A percentile compares a stretch with the other conserved stretches of the same genome.
These are phyloP conservation scores for Sinella curviseta DNA, from an alignment of 1,140 invertebrate species.

Conservation along the genomic window DNA sequence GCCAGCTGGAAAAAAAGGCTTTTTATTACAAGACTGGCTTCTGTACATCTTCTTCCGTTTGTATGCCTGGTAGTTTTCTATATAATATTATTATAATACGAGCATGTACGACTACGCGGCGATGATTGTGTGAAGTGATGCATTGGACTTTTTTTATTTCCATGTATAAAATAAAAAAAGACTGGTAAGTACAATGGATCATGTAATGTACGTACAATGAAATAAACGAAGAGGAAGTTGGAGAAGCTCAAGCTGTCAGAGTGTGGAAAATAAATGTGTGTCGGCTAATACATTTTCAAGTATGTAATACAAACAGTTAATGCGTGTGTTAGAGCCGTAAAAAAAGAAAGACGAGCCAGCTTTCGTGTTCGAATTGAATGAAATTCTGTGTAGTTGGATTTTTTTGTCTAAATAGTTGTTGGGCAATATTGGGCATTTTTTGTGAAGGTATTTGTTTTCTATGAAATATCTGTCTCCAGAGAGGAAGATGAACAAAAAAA, in stretches of 20 bases:
- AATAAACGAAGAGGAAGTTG: constrained; percentile 21
- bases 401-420: too few species aligned
- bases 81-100: too few species aligned
- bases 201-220: constrained; percentile 1
- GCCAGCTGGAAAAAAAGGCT: constrained; percentile 5
- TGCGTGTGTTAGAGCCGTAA: constrained; percentile 14
- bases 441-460: too few species aligned
- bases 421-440: too few species aligned
- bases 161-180: too few species aligned
- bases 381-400: too few species aligned
- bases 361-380: background rate
- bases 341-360: background rate
- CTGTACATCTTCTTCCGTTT: constrained; percentile 1
- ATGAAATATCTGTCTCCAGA: constrained; percentile 13
- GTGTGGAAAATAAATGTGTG: constrained; percentile 14
- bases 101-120: too few species aligned
- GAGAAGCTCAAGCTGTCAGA: constrained; percentile 22
- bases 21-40: background rate
- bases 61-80: background rate
- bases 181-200: too few species aligned
- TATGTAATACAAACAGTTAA: constrained; percentile 13
- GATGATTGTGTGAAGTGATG: too few species aligned
- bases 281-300: background rate
- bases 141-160: too few species aligned
- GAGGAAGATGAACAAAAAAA: too few species aligned